These are phyloP conservation scores for Samia ricini DNA, from an alignment of 1,140 invertebrate species.

Conservation along the genomic window DNA sequence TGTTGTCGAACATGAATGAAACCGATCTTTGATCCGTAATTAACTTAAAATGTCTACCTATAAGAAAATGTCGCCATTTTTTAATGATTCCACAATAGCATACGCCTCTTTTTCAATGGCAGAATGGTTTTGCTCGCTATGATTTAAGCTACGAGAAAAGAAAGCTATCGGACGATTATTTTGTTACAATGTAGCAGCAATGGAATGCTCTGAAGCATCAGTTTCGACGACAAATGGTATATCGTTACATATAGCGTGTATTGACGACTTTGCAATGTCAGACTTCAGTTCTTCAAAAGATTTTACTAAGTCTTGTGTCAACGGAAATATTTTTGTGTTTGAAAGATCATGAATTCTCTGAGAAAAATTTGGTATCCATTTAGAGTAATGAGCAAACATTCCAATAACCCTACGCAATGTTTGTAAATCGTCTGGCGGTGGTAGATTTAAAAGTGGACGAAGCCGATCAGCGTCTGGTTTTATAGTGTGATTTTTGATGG, in stretches of 20 bases:
- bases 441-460: neutral
- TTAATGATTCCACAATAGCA: too few relatives aligned
- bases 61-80: constrained; percentile 24
- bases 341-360: neutral
- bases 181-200: constrained; percentile 66
- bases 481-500: constrained; percentile 6
- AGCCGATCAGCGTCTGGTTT: constrained; percentile 4
- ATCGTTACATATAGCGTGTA: constrained; percentile 9
- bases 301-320: constrained; percentile 6
- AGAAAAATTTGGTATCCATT: too few relatives aligned
- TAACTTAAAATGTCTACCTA: constrained; percentile 27
- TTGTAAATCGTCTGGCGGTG: too few relatives aligned
- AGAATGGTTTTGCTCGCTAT: too few relatives aligned
- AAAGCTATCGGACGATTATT: constrained; percentile 25
- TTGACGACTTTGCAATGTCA: constrained; percentile 12
- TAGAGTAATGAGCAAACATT: too few relatives aligned
- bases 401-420: too few relatives aligned
- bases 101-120: too few relatives aligned
- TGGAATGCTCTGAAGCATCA: constrained; percentile 60
- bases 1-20: constrained; percentile 27
- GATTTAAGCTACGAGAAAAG: constrained; percentile 22
- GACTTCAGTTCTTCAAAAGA: constrained; percentile 16
- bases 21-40: constrained; percentile 17
- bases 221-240: constrained; percentile 53
- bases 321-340: constrained; percentile 1